Percentiles rank a stretch among this genome's conserved stretches.
Evolutionary conservation across 2,113 vertebrate genomes (phyloP).

Genomic region (Donacobius atricapilla): DNA sequence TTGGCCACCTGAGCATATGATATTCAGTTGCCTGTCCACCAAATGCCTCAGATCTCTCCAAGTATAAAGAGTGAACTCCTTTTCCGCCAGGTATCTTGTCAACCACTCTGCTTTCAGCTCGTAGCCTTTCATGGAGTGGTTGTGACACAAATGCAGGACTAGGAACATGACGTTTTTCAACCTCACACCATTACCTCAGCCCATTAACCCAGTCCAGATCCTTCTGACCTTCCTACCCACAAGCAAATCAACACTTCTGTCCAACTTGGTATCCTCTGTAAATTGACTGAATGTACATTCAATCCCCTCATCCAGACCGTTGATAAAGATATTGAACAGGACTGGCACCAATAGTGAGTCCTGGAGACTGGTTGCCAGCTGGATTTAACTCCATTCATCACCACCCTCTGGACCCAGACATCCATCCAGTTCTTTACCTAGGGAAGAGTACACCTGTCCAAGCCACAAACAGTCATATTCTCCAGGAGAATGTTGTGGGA

Average conservation of each 20-base stretch:
- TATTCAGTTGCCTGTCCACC: background rate
- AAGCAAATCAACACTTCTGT: background rate
- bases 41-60: background rate
- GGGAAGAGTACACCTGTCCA: too few species aligned
- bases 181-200: background rate
- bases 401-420: rapidly evolving
- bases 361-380: background rate
- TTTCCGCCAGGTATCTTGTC: background rate
- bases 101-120: background rate
- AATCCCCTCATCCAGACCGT: background rate
- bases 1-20: too few species aligned
- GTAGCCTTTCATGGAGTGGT: background rate
- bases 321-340: background rate
- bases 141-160: background rate
- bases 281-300: background rate
- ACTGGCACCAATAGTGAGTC: background rate
- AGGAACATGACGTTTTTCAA: background rate
- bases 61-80: background rate
- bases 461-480: background rate
- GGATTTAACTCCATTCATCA: background rate
- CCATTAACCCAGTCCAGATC: background rate
- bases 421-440: background rate
- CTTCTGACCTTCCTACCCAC: background rate
- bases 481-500: background rate
- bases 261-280: background rate